Base-by-base conservation (phyloP, 1,140 invertebrate genomes). In the Odontomachus brunneus region DNA sequence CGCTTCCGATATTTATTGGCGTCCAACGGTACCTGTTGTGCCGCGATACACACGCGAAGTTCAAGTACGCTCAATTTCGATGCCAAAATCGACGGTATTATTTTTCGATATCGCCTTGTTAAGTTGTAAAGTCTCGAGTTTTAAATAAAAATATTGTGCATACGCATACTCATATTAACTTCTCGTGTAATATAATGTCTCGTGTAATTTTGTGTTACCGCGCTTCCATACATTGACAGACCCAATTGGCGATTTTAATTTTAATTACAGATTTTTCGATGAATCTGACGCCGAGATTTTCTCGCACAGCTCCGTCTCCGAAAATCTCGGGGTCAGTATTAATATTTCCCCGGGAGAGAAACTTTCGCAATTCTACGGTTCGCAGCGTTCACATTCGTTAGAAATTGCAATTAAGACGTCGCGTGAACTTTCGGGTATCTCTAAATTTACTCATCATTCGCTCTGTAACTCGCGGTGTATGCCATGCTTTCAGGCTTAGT, bases 371-470 rank as follows among this genome's bases (percentile, higher is more conserved):
- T 29, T 22, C 65, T 2, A 51, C n/a, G 7, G 1, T 1, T 9
- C 15, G 5, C 14, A 12, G n/a, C 15, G 17, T n/a, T 2, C 12
- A 49, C 29, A 55, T 78, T 69, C 48, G 51, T 69, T 57, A 0
- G 29, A 48, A 80, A 29, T 51, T 26, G 7, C 51, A 24, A 17
- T 51, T 9, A 67, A 22, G 22, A 11, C 14, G n/a, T 22, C 63
- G 2, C 73, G 57, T 59, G 38, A 63, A 57, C 33, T 57, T 80
- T 57, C 17, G 9, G 9, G 14, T 22, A 29, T 17, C 22, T 57
- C 33, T 26, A 67, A 69, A 69, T 78, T 67, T 48, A 44, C n/a
- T 66, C 29, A n/a, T 76, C 65, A 17, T 11, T 44, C 22, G 29
- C n/a, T 29, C 63, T 29, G 12, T n/a, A 14, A 12, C 60, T n/a